Conservation (phyloP, 2,797 vertebrate genomes). For the Parauchenoglanis ngamensis region DNA sequence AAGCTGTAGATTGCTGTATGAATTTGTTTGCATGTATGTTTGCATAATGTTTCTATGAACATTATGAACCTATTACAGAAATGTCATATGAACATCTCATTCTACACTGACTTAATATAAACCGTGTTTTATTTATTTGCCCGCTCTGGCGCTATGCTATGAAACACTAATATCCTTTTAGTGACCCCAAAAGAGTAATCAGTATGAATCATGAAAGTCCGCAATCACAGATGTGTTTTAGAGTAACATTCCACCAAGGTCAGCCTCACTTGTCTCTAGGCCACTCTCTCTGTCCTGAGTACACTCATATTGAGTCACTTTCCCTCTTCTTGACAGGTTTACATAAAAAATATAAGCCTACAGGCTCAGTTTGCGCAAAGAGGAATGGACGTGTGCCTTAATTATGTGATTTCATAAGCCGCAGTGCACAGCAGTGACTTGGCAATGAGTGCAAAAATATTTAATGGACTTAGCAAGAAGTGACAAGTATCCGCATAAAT, state of each 20-base stretch:
- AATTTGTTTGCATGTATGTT: background rate
- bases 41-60: no score
- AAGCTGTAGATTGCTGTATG: background rate
- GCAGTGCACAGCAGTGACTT: background rate
- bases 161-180: background rate
- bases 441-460: background rate
- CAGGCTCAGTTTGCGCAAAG: background rate
- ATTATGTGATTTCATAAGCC: background rate
- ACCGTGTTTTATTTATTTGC: background rate
- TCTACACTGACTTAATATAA: background rate
- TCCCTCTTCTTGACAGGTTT: conserved; percentile 38
- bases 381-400: background rate
- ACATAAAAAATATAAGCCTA: background rate
- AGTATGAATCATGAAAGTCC: background rate
- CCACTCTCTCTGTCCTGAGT: conserved; percentile 12
- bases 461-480: background rate
- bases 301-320: conserved; percentile 48
- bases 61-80: background rate
- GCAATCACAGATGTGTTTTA: conserved; percentile 3
- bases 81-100: background rate
- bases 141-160: background rate
- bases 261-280: background rate
- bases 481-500: background rate
- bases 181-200: background rate
- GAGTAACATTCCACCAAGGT: conserved; percentile 2